phyloP scores from a whole-genome alignment of 2,888 invertebrate species.

The Lacanobia oleracea region DNA sequence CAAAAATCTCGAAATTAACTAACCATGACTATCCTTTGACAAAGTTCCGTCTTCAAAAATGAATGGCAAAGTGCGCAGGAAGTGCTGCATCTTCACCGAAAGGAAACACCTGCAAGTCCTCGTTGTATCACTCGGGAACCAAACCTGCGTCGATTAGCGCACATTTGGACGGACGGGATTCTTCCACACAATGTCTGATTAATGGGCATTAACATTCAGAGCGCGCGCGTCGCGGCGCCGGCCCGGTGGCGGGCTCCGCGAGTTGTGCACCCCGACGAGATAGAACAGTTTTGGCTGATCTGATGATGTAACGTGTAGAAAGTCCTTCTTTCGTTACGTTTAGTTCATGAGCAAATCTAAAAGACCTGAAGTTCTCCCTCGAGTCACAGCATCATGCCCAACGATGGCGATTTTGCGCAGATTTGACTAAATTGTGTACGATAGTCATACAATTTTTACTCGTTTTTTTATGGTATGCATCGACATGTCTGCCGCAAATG shows the following conservation, averaged over 20 bases:
- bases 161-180: slow-evolving; percentile 58
- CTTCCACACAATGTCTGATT: slow-evolving; percentile 74
- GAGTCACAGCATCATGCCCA: no score
- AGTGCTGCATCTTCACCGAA: not conserved
- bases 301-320: not conserved
- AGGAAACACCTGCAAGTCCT: slow-evolving; percentile 14
- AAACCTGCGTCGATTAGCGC: slow-evolving; percentile 51
- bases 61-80: not conserved
- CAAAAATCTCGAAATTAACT: no score
- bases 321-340: no score
- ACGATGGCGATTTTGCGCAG: no score
- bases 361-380: not conserved
- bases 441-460: no score
- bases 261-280: slow-evolving; percentile 55
- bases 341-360: not conserved
- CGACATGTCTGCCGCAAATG: no score
- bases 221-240: slow-evolving; percentile 70
- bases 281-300: not conserved
- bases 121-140: slow-evolving; percentile 26
- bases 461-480: no score
- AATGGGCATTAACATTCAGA: slow-evolving; percentile 75
- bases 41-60: not conserved
- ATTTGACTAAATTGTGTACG: no score
- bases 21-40: not conserved
- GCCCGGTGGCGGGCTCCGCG: slow-evolving; percentile 49